These are phyloP conservation scores for Pseudopipra pipra DNA, from an alignment of 2,113 vertebrate species.

Conservation along the genomic window DNA sequence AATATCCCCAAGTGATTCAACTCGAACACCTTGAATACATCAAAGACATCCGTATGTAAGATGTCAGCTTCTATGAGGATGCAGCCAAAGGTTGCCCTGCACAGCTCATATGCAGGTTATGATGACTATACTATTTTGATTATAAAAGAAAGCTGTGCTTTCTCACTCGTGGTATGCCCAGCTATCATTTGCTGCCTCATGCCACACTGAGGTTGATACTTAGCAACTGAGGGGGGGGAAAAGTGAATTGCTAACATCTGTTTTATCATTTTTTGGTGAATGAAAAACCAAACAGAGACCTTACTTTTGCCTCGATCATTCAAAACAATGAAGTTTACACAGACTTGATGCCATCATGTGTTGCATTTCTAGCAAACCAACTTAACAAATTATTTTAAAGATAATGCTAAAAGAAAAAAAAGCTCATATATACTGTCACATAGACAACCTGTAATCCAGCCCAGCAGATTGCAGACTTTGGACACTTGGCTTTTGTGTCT, in stretches of 20 bases:
- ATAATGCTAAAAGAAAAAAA: not conserved
- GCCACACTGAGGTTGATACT: not conserved
- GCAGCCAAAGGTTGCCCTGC: not conserved
- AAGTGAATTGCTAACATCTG: constrained; percentile 35
- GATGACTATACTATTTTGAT: constrained; percentile 2
- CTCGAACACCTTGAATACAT: not conserved
- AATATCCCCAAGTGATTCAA: not conserved
- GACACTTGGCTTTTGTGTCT: not conserved
- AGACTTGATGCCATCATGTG: not conserved
- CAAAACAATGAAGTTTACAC: constrained; percentile 14
- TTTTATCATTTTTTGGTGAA: constrained; percentile 1
- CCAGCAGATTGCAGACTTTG: not conserved
- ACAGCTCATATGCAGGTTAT: not conserved
- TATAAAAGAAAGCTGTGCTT: constrained; percentile 18
- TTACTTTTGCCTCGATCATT: not conserved
- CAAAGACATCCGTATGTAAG: not conserved
- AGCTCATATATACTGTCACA: not conserved
- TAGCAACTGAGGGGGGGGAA: not conserved
- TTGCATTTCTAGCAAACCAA: not conserved
- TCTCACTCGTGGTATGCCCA: not conserved
- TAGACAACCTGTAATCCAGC: not conserved
- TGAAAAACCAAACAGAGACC: not conserved
- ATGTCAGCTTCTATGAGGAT: not conserved
- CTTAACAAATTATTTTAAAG: not conserved
- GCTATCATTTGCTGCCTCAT: not conserved